Percentiles rank a stretch among this genome's conserved stretches.
Conservation (phyloP, 1,140 invertebrate species). For the Aphidius ervi region DNA sequence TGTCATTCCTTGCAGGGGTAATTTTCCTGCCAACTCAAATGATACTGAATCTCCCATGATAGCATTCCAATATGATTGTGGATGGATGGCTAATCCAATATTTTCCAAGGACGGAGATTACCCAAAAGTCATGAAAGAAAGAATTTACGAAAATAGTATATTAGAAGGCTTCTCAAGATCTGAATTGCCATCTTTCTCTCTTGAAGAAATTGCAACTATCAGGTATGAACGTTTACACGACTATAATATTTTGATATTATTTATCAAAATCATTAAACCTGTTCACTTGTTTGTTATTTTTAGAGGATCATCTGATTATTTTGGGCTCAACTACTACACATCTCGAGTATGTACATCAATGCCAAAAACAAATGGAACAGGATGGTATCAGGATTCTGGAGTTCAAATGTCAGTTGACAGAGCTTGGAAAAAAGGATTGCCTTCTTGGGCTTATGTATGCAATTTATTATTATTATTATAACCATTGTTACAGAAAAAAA, state of each 20-base stretch:
- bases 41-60: slow-evolving; percentile 29
- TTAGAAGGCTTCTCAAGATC: slow-evolving; percentile 53
- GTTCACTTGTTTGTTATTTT: background rate
- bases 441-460: slow-evolving; percentile 40
- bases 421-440: slow-evolving; percentile 36
- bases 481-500: no score
- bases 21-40: slow-evolving; percentile 23
- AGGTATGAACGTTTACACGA: background rate
- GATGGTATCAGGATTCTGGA: slow-evolving; percentile 35
- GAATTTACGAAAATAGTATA: slow-evolving; percentile 54
- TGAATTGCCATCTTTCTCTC: slow-evolving; percentile 52
- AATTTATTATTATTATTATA: slow-evolving; percentile 18
- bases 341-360: slow-evolving; percentile 35
- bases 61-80: slow-evolving; percentile 50
- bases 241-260: background rate
- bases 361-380: slow-evolving; percentile 27
- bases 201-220: slow-evolving; percentile 44
- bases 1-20: slow-evolving; percentile 18
- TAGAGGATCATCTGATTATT: slow-evolving; percentile 10
- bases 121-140: slow-evolving; percentile 54
- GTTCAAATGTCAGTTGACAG: slow-evolving; percentile 27
- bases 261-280: background rate
- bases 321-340: slow-evolving; percentile 60
- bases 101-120: slow-evolving; percentile 59
- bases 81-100: slow-evolving; percentile 63